These are phyloP conservation scores for Melinopterus prodromus DNA, from an alignment of 2,888 invertebrate species.

Conservation along the genomic window DNA sequence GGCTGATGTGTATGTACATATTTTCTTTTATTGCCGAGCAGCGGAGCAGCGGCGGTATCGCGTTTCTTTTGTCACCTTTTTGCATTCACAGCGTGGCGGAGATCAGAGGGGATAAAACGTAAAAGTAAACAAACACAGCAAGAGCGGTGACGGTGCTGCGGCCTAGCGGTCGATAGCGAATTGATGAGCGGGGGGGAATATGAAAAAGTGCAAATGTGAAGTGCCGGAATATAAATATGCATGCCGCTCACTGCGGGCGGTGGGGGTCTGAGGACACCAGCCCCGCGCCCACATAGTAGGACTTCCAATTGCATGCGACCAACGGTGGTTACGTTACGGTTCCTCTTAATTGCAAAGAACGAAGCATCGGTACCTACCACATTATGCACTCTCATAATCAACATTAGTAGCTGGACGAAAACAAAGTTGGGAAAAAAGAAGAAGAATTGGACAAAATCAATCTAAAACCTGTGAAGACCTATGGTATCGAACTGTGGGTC, in stretches of 20 bases:
- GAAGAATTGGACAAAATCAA: no score
- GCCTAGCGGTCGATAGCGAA: conserved; percentile 42
- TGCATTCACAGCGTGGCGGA: not conserved
- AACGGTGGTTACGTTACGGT: not conserved
- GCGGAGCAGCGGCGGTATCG: not conserved
- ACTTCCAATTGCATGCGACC: conserved; percentile 11
- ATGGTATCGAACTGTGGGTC: no score
- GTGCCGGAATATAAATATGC: conserved; percentile 45
- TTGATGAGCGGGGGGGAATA: conserved; percentile 43
- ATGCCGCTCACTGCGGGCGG: conserved; percentile 35
- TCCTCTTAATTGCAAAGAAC: no score
- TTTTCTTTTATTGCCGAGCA: not conserved
- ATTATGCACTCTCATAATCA: no score
- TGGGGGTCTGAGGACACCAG: not conserved
- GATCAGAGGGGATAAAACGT: conserved; percentile 18
- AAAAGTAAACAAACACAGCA: conserved; percentile 32
- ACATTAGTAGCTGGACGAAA: no score
- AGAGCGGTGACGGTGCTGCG: not conserved
- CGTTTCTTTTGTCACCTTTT: conserved; percentile 4
- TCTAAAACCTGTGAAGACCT: no score
- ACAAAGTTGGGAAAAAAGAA: no score
- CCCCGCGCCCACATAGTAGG: not conserved
- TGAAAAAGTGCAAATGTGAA: conserved; percentile 46
- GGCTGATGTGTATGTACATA: not conserved
- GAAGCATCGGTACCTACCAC: no score